Conservation (phyloP, 2,797 vertebrate genomes). For the Ispidina lecontei region DNA sequence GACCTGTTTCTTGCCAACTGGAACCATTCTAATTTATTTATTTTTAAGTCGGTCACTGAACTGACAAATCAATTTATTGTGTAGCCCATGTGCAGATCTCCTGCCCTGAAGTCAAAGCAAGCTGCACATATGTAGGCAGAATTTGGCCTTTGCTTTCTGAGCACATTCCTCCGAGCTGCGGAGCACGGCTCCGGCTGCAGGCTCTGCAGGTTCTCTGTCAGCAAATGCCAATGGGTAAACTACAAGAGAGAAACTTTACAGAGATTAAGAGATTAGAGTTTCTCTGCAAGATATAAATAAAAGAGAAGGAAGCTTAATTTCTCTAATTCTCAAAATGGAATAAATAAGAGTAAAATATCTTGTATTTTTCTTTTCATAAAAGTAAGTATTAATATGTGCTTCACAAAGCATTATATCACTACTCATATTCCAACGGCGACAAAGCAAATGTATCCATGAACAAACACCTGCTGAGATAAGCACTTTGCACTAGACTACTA, state of each 20-base stretch:
- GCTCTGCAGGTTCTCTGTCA: slow-evolving; percentile 16
- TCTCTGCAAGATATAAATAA: slow-evolving; percentile 68
- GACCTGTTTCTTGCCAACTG: background rate
- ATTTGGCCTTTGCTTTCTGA: slow-evolving; percentile 44
- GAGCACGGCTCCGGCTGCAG: slow-evolving; percentile 2
- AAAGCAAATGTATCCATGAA: slow-evolving; percentile 19
- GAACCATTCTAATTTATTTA: slow-evolving; percentile 8
- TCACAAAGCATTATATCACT: background rate
- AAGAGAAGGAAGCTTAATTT: slow-evolving; percentile 68
- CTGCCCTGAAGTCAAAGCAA: background rate
- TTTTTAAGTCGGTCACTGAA: slow-evolving; percentile 9
- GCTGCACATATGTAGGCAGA: background rate
- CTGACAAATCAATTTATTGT: slow-evolving; percentile 29
- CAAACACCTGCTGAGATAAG: slow-evolving; percentile 18
- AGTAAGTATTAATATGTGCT: background rate
- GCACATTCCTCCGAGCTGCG: background rate
- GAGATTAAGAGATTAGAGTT: slow-evolving; percentile 72
- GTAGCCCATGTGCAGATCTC: background rate
- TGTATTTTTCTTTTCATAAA: slow-evolving; percentile 50
- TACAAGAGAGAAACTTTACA: slow-evolving; percentile 50
- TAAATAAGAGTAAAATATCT: slow-evolving; percentile 24
- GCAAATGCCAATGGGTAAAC: slow-evolving; percentile 38
- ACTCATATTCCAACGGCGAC: background rate
- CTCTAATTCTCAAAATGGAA: slow-evolving; percentile 61
- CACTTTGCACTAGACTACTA: background rate